Conservation (phyloP, 2,797 vertebrate species). For the Philypnodon macrostomus region DNA sequence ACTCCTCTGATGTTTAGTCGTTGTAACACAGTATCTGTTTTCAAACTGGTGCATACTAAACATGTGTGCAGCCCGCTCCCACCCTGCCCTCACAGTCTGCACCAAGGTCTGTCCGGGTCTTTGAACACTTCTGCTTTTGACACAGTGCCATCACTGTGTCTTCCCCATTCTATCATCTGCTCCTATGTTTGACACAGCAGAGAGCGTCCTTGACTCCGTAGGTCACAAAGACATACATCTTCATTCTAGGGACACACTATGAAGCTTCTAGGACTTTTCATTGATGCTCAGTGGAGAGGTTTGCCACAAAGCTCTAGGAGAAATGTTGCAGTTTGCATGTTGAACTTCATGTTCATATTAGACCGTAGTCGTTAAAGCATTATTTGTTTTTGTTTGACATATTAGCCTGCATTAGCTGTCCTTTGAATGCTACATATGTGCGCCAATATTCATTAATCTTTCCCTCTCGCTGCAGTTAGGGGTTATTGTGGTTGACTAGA, state of each 20-base stretch:
- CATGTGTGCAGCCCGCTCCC: constrained; percentile 22
- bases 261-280: constrained; percentile 27
- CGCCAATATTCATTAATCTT: neutral
- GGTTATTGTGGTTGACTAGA: neutral
- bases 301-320: constrained; percentile 8
- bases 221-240: no score
- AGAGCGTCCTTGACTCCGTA: constrained; percentile 14
- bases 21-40: constrained; percentile 34
- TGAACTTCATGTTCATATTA: no score
- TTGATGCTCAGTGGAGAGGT: constrained; percentile 13
- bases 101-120: constrained; percentile 37
- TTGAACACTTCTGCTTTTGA: constrained; percentile 57
- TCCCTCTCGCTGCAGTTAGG: neutral
- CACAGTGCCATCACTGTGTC: constrained; percentile 41
- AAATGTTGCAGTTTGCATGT: constrained; percentile 1
- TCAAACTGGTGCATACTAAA: constrained; percentile 7
- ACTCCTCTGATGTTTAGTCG: no score
- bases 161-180: constrained; percentile 16
- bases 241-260: no score
- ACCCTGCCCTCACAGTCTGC: constrained; percentile 31
- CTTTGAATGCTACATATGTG: neutral
- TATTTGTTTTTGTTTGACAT: constrained; percentile 4
- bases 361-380: no score
- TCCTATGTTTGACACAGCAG: constrained; percentile 7
- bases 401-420: neutral